Conservation (phyloP, 2,113 vertebrate species). For the Blennius ocellaris region DNA sequence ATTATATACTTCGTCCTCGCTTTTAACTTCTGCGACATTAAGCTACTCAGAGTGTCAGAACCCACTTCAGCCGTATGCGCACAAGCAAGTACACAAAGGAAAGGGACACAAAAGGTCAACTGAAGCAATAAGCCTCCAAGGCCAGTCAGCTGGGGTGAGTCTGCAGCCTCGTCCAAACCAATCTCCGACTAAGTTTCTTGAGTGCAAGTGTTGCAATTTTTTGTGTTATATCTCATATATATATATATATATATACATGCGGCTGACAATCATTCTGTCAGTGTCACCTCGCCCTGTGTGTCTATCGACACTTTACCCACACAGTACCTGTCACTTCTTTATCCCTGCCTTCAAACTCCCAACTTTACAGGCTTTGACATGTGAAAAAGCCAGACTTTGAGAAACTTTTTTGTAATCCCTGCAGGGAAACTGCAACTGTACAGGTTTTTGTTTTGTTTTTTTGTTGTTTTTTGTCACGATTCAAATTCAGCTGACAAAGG, state of each 20-base stretch:
- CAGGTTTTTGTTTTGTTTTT: too few relatives aligned
- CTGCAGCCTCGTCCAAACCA: neutral
- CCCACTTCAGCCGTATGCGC: neutral
- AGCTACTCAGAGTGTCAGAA: neutral
- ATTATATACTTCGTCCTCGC: too few relatives aligned
- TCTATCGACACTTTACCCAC: constrained; percentile 28
- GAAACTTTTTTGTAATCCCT: too few relatives aligned
- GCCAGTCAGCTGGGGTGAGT: constrained; percentile 1
- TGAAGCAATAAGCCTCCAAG: constrained; percentile 12
- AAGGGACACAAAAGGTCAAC: neutral
- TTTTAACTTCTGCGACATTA: neutral
- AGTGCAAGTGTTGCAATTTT: too few relatives aligned
- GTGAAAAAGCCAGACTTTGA: neutral
- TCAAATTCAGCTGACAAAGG: too few relatives aligned
- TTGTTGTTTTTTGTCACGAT: too few relatives aligned
- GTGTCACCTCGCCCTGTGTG: constrained; percentile 32
- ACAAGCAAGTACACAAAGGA: neutral
- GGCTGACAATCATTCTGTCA: constrained; percentile 26
- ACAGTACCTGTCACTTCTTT: constrained; percentile 19
- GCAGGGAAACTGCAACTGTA: too few relatives aligned
- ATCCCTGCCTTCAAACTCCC: neutral
- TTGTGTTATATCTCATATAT: too few relatives aligned
- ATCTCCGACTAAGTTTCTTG: neutral
- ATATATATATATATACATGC: too few relatives aligned
- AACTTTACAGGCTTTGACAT: constrained; percentile 3